Percentiles rank a stretch among this genome's conserved stretches.
phyloP scores from a whole-genome alignment of 2,888 invertebrate species.

The Phyto melanocephala region DNA sequence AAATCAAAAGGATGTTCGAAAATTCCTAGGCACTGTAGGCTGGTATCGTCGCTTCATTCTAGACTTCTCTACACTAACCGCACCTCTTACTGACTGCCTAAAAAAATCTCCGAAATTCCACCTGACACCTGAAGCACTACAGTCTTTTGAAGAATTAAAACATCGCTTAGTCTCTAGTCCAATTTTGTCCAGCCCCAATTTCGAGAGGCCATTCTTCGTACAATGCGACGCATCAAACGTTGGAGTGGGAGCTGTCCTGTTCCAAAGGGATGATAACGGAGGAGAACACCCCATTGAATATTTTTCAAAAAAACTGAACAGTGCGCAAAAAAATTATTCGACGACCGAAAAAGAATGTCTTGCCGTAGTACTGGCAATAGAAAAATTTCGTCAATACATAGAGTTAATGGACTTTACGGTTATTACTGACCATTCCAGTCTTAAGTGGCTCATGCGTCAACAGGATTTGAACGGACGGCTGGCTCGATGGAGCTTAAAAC shows the following conservation, averaged over 20 bases:
- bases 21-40: slow-evolving; percentile 5
- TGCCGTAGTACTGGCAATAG: no score
- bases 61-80: slow-evolving; percentile 10
- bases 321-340: neutral
- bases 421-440: no score
- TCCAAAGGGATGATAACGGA: slow-evolving; percentile 1
- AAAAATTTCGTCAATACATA: no score
- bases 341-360: no score
- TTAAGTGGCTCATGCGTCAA: no score
- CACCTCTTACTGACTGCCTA: slow-evolving; percentile 4
- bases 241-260: slow-evolving; percentile 31
- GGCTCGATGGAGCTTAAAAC: no score
- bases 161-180: slow-evolving; percentile 1
- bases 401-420: no score
- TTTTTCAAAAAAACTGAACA: neutral
- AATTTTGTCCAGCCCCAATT: slow-evolving; percentile 4
- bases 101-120: slow-evolving; percentile 21
- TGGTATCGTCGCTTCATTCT: slow-evolving; percentile 35
- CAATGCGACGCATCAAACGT: slow-evolving; percentile 38
- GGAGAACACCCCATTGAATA: slow-evolving; percentile 22
- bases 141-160: slow-evolving; percentile 23
- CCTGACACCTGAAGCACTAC: neutral
- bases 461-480: no score
- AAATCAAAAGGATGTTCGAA: slow-evolving; percentile 6
- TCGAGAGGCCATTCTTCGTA: slow-evolving; percentile 18